Conservation (phyloP, 2,888 invertebrate genomes). For the Agrochola litura region DNA sequence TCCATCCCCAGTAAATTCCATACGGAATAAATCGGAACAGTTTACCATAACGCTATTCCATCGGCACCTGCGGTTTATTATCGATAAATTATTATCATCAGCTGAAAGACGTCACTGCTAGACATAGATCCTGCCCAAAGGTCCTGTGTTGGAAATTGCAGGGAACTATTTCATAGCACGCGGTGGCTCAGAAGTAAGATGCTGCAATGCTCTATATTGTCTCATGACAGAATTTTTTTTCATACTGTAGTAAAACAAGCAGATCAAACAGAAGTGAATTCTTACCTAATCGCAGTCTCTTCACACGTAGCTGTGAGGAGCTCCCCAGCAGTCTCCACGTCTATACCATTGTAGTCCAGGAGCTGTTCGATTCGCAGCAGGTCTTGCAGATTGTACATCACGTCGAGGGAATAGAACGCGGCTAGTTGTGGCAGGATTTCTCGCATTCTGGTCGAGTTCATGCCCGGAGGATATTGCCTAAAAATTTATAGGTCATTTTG, state of each 20-base stretch:
- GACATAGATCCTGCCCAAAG: neutral
- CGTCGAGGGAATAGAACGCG: constrained; percentile 77
- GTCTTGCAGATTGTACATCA: constrained; percentile 65
- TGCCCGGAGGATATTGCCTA: constrained; percentile 73
- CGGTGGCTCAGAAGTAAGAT: too few relatives aligned
- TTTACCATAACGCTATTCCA: constrained; percentile 78
- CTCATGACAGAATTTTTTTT: neutral
- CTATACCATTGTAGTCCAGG: constrained; percentile 73
- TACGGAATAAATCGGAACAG: constrained; percentile 85
- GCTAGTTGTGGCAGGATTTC: constrained; percentile 73
- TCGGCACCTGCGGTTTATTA: constrained; percentile 78
- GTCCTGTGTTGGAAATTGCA: neutral
- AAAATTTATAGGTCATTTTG: neutral
- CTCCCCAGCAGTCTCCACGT: constrained; percentile 70
- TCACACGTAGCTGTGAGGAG: constrained; percentile 75
- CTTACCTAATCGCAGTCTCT: constrained; percentile 77
- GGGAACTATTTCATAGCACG: neutral
- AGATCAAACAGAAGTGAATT: neutral
- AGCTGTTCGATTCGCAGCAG: constrained; percentile 72
- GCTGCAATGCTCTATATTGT: neutral
- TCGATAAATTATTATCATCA: too few relatives aligned
- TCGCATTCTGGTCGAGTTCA: constrained; percentile 69
- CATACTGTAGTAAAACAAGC: neutral
- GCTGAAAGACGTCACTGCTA: neutral
- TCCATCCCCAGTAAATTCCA: constrained; percentile 89